Evolutionary conservation across 2,113 vertebrate genomes (phyloP), one percentile per base, ranked within the genome.

Genomic region (Lycaon pictus): DNA sequence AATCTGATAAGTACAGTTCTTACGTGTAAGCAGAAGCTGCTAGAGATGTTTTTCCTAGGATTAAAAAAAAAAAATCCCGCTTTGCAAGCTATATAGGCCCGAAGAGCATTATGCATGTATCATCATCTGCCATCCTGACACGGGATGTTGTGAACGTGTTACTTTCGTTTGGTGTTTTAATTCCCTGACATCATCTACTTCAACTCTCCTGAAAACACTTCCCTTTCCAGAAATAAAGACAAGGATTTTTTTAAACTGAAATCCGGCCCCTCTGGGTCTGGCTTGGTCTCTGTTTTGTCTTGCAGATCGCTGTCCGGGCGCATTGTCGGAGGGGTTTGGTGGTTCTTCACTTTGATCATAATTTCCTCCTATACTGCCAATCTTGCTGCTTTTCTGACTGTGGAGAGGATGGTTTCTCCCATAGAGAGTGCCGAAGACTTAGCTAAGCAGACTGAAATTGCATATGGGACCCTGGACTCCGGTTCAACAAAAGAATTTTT

Each of bases 341-440:
- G 99, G 99, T 99, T 99, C 99, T 99, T 99, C 99, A 99, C 99
- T 97, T 99, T 99, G 99, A 99, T 99, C 99, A 99, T 99, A 98
- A 99, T 99, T 99, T 99, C 99, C 93, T 99, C 99, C 98, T 99
- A 99, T 98, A 99, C 99, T 98, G 99, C 99, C 99, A 99, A 99
- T 98, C 99, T 99, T 65, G 99, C 99, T 99, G 99, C 99, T 98
- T 99, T 99, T 99, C 99, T 99, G 88, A 99, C 99, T 56, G 99
- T 99, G 98, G 99, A 99, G 98, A 99, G 99, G 98, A 99, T 99
- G 99, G 99, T 99, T 92, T 99, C 99, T 97, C 99, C 99, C 90
- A 99, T 99, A 98, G 99, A 99, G 98, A 99, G 99, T 63, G 99
- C 99, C 43, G 99, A 99, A 98, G 99, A 99, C 98, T 98, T 99